These are phyloP conservation scores for Drosophila mulleri DNA, from an alignment of 2,888 invertebrate genomes.

Conservation along the genomic window DNA sequence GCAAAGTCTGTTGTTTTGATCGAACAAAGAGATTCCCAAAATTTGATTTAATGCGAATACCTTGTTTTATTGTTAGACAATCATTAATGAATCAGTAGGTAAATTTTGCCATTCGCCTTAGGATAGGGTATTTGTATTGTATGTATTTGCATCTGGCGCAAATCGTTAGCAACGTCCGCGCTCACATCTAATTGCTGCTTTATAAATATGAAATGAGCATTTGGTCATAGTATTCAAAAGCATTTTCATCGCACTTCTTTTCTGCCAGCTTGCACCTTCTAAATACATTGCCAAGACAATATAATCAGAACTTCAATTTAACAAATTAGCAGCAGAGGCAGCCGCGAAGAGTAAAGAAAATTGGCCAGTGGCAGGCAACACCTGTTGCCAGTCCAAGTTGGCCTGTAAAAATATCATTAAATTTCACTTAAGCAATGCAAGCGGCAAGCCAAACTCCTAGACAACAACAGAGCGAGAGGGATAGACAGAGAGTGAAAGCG, in stretches of 20 bases:
- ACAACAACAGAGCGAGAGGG: constrained; percentile 12
- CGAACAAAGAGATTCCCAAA: neutral
- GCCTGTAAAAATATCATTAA: constrained; percentile 69
- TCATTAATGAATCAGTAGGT: too few species aligned
- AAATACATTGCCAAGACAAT: constrained; percentile 43
- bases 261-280: neutral
- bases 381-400: constrained; percentile 63
- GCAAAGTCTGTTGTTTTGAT: too few species aligned
- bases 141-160: constrained; percentile 21
- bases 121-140: neutral
- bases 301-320: constrained; percentile 61
- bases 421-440: constrained; percentile 72
- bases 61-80: neutral
- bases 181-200: constrained; percentile 7
- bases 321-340: constrained; percentile 60
- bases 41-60: too few species aligned
- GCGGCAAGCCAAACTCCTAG: constrained; percentile 41
- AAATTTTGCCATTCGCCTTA: neutral
- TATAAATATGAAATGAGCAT: constrained; percentile 11
- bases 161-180: constrained; percentile 27
- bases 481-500: too few species aligned
- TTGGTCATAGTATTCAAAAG: neutral
- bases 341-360: constrained; percentile 22
- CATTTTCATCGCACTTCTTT: neutral
- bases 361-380: constrained; percentile 43